Evolutionary conservation across 1,140 invertebrate genomes (phyloP).

Genomic region (Callitettix versicolor): DNA sequence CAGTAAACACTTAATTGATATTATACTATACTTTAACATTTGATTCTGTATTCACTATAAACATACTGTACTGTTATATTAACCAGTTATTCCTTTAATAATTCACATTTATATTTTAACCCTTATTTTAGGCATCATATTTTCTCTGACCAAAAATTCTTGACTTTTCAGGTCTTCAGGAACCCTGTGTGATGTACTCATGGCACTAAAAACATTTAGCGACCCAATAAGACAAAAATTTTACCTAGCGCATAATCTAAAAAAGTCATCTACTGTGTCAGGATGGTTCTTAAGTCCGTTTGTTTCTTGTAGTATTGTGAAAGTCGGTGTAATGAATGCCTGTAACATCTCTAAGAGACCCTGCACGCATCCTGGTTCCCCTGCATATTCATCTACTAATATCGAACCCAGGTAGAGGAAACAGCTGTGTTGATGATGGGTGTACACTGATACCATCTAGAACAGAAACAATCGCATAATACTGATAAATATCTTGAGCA

Average conservation of each 20-base stretch:
- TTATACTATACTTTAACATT: too few relatives aligned
- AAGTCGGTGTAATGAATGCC: conserved; percentile 76
- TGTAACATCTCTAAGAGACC: conserved; percentile 78
- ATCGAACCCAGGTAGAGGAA: conserved; percentile 92
- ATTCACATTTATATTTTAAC: too few relatives aligned
- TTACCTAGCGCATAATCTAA: conserved; percentile 70
- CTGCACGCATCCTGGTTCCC: conserved; percentile 51
- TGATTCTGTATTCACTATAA: too few relatives aligned
- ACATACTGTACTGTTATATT: too few relatives aligned
- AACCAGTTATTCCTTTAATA: too few relatives aligned
- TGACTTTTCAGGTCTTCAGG: too few relatives aligned
- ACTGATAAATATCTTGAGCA: neutral
- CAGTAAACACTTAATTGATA: too few relatives aligned
- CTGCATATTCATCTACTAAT: conserved; percentile 87
- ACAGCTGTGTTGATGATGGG: conserved; percentile 77
- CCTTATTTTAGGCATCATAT: too few relatives aligned
- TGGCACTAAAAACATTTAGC: too few relatives aligned
- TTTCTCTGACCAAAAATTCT: too few relatives aligned
- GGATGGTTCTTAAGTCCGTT: conserved; percentile 81
- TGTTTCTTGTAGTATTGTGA: conserved; percentile 62
- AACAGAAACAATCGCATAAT: conserved; percentile 23
- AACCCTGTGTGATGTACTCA: too few relatives aligned
- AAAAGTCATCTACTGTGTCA: conserved; percentile 95
- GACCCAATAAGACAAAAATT: neutral
- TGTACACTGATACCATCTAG: conserved; percentile 78